Percentiles rank a stretch among this genome's conserved stretches.
Conservation (phyloP, 1,140 invertebrate genomes). For the Drosophila burlai region DNA sequence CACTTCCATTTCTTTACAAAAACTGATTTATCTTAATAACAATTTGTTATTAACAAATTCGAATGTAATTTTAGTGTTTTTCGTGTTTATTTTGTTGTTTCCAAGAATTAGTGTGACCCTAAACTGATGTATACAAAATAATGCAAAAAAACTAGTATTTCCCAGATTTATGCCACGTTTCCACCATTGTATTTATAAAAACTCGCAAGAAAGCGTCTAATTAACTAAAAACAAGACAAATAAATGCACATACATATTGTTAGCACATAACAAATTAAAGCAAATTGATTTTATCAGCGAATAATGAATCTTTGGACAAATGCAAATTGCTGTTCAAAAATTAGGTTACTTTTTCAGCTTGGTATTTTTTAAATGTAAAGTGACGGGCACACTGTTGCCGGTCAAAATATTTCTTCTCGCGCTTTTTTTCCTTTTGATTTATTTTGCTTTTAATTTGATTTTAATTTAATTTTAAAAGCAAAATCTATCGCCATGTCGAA, state of each 20-base stretch:
- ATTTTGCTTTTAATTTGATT: slow-evolving; percentile 4
- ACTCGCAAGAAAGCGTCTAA: too few species aligned
- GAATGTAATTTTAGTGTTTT: neutral
- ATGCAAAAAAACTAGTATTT: neutral
- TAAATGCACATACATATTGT: neutral
- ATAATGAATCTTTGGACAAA: neutral
- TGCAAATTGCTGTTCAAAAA: too few species aligned
- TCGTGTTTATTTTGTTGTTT: slow-evolving; percentile 33
- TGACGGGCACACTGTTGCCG: neutral
- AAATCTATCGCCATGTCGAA: slow-evolving; percentile 46
- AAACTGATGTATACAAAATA: neutral
- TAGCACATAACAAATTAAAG: too few species aligned
- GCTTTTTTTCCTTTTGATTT: slow-evolving; percentile 12
- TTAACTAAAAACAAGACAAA: neutral
- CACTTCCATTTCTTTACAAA: slow-evolving; percentile 70
- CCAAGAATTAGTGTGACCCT: neutral
- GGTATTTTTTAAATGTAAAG: neutral
- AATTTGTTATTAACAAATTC: too few species aligned
- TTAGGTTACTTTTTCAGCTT: neutral
- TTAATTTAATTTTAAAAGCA: neutral
- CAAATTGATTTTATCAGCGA: too few species aligned
- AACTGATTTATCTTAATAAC: slow-evolving; percentile 36
- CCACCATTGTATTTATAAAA: neutral
- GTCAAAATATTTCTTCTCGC: neutral
- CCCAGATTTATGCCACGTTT: neutral